Conservation (phyloP, 2,797 vertebrate species). For the Carcharodon carcharias region DNA sequence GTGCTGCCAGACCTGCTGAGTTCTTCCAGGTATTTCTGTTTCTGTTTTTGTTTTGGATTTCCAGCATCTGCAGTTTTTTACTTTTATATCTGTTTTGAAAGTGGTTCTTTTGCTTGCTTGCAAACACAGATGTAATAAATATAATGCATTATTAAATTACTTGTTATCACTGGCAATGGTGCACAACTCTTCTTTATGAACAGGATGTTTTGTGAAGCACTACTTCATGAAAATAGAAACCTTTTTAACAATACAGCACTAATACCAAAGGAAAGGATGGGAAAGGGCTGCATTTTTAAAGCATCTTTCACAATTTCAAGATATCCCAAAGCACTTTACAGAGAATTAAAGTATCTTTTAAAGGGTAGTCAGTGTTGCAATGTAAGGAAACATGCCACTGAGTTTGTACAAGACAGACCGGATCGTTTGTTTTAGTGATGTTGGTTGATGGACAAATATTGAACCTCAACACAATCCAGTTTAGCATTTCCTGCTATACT, state of each 20-base stretch:
- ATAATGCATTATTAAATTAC: background rate
- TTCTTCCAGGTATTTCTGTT: too few species aligned
- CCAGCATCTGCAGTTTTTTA: too few species aligned
- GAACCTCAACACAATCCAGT: background rate
- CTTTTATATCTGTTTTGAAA: too few species aligned
- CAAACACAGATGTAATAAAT: background rate
- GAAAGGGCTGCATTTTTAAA: background rate
- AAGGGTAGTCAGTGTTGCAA: background rate
- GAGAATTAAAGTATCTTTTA: background rate
- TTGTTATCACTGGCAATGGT: background rate
- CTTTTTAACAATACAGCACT: background rate
- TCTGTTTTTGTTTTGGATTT: too few species aligned
- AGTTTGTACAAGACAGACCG: background rate
- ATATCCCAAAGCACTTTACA: background rate
- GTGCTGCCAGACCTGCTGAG: too few species aligned
- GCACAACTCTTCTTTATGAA: background rate
- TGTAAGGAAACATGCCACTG: background rate
- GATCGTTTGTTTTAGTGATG: background rate
- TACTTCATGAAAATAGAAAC: background rate
- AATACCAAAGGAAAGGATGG: background rate
- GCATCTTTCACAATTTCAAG: background rate
- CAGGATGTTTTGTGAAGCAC: background rate
- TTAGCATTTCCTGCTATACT: background rate
- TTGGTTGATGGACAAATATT: background rate
- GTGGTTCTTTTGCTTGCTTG: background rate